Conservation (phyloP, 2,888 invertebrate genomes). For the Acleris laterana region DNA sequence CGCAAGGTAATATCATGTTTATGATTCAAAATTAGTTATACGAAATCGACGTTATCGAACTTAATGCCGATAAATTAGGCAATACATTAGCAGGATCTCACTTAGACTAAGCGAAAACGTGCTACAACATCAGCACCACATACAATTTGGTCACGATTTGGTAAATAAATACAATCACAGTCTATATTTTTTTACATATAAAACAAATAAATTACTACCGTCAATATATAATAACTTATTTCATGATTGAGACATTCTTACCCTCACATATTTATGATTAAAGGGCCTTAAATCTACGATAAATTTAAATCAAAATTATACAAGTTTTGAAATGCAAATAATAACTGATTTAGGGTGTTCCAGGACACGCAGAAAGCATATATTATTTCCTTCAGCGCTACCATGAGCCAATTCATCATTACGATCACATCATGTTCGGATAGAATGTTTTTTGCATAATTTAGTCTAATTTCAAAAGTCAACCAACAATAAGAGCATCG, state of each 20-base stretch:
- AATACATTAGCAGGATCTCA: constrained; percentile 6
- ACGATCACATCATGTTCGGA: no score
- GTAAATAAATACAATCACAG: constrained; percentile 37
- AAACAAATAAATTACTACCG: constrained; percentile 17
- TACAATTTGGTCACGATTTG: constrained; percentile 34
- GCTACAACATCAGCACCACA: constrained; percentile 26
- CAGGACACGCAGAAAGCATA: no score
- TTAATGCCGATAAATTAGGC: no score
- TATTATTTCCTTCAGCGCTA: no score
- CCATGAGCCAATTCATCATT: no score
- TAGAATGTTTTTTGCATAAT: no score
- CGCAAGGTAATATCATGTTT: no score
- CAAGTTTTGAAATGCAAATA: background rate
- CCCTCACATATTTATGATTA: background rate
- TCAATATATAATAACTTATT: constrained; percentile 16
- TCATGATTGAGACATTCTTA: constrained; percentile 15
- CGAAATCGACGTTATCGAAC: no score
- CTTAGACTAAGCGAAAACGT: constrained; percentile 21
- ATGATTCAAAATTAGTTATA: no score
- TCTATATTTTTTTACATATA: constrained; percentile 16
- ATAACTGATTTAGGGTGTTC: background rate
- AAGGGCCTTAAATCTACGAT: constrained; percentile 5
- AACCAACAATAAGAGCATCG: background rate
- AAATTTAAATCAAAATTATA: constrained; percentile 4
- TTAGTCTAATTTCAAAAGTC: background rate